Conservation (phyloP, 2,113 vertebrate species). For the Cnemophilus loriae region DNA sequence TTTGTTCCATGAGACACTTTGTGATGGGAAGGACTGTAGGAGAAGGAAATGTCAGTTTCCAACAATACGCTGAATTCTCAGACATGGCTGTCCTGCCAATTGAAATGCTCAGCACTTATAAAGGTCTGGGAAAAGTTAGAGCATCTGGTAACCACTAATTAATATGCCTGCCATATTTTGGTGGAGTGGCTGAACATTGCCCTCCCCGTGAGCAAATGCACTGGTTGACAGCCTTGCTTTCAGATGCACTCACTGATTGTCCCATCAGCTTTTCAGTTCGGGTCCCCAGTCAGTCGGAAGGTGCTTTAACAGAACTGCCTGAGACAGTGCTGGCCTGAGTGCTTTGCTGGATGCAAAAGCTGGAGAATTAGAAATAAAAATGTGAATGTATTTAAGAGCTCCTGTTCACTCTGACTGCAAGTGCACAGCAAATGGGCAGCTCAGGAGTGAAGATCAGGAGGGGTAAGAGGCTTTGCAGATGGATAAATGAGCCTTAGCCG, state of each 20-base stretch:
- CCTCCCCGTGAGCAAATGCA: background rate
- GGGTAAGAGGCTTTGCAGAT: background rate
- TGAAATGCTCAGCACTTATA: background rate
- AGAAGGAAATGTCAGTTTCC: background rate
- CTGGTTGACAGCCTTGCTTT: background rate
- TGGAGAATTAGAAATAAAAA: background rate
- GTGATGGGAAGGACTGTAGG: background rate
- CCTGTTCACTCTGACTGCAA: background rate
- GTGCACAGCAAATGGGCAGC: background rate
- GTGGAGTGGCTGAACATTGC: background rate
- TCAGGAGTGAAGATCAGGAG: background rate
- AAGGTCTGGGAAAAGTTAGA: background rate
- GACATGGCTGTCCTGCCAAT: background rate
- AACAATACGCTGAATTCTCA: constrained; percentile 4
- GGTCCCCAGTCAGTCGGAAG: background rate
- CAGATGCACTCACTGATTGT: background rate
- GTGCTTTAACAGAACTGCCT: background rate
- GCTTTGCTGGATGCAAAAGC: background rate
- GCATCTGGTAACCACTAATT: constrained; percentile 28
- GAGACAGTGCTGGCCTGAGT: background rate
- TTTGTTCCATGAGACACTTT: background rate
- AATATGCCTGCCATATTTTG: background rate
- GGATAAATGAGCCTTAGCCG: background rate
- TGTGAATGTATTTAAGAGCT: background rate
- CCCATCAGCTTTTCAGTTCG: background rate